Percentiles rank a stretch among this genome's conserved stretches.
These are phyloP conservation scores for Laterallus jamaicensis DNA, from an alignment of 2,113 vertebrate species.

Conservation along the genomic window DNA sequence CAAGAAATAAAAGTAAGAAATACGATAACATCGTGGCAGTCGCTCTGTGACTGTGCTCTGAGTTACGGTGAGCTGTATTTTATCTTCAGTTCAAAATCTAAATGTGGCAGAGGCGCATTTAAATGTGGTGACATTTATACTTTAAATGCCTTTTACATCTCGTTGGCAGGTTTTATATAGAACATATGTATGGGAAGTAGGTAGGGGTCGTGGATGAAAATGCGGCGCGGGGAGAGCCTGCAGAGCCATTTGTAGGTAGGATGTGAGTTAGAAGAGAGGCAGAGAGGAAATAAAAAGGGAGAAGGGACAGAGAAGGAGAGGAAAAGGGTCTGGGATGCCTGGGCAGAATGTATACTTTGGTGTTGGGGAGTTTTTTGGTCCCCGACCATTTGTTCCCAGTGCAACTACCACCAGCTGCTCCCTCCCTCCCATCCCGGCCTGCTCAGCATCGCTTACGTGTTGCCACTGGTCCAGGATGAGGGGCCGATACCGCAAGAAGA, in stretches of 20 bases:
- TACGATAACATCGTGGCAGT: conserved; percentile 20
- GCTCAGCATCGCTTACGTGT: conserved; percentile 83
- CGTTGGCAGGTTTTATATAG: conserved; percentile 62
- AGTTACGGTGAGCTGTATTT: conserved; percentile 32
- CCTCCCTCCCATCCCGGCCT: accelerated
- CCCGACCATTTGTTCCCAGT: neutral
- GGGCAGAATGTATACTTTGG: neutral
- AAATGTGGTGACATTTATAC: conserved; percentile 71
- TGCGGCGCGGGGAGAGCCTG: neutral
- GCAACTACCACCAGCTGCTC: neutral
- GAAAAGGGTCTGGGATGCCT: neutral
- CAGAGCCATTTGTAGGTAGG: neutral
- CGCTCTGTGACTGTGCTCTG: neutral
- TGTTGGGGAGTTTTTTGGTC: neutral
- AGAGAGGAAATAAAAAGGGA: neutral
- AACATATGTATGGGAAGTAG: conserved; percentile 65
- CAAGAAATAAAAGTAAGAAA: conserved; percentile 66
- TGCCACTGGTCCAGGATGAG: conserved; percentile 97
- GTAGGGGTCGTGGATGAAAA: conserved; percentile 3
- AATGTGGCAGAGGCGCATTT: conserved; percentile 56
- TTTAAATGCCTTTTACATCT: conserved; percentile 70
- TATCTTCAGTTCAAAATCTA: conserved; percentile 67
- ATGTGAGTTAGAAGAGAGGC: neutral
- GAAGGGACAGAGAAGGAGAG: neutral
- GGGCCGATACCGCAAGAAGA: conserved; percentile 94